phyloP scores from a whole-genome alignment of 2,888 invertebrate genomes.

The Lordiphosa fenestrarum region DNA sequence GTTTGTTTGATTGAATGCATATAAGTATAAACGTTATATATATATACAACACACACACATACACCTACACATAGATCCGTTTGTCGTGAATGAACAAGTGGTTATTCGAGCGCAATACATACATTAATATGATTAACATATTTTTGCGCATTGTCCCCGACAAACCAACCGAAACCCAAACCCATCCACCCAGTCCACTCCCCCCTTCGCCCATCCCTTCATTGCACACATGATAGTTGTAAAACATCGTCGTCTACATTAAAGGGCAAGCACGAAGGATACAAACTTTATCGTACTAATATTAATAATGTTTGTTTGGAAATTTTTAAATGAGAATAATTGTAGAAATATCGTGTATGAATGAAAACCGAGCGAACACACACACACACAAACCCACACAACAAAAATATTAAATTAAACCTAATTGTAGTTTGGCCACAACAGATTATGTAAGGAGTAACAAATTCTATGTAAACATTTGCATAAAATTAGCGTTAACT shows the following conservation, averaged over 20 bases:
- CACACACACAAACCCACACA: slow-evolving; percentile 8
- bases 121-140: slow-evolving; percentile 70
- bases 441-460: slow-evolving; percentile 20
- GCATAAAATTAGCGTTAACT: slow-evolving; percentile 38
- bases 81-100: slow-evolving; percentile 47
- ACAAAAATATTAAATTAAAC: slow-evolving; percentile 21
- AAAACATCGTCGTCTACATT: slow-evolving; percentile 54
- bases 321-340: slow-evolving; percentile 65
- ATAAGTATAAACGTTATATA: slow-evolving; percentile 72
- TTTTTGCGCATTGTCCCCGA: slow-evolving; percentile 58
- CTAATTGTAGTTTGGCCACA: slow-evolving; percentile 30
- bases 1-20: slow-evolving; percentile 73
- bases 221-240: slow-evolving; percentile 51
- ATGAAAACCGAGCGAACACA: slow-evolving; percentile 45
- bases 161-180: slow-evolving; percentile 22
- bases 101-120: slow-evolving; percentile 56
- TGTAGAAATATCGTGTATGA: slow-evolving; percentile 70
- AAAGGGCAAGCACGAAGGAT: slow-evolving; percentile 38
- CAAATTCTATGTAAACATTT: slow-evolving; percentile 40
- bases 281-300: slow-evolving; percentile 60
- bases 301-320: slow-evolving; percentile 59
- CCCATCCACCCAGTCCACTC: slow-evolving; percentile 17
- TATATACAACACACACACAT: slow-evolving; percentile 52
- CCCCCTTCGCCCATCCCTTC: slow-evolving; percentile 10
- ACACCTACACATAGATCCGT: slow-evolving; percentile 37